phyloP scores from a whole-genome alignment of 1,140 invertebrate species.

The Globodera ellingtonae region DNA sequence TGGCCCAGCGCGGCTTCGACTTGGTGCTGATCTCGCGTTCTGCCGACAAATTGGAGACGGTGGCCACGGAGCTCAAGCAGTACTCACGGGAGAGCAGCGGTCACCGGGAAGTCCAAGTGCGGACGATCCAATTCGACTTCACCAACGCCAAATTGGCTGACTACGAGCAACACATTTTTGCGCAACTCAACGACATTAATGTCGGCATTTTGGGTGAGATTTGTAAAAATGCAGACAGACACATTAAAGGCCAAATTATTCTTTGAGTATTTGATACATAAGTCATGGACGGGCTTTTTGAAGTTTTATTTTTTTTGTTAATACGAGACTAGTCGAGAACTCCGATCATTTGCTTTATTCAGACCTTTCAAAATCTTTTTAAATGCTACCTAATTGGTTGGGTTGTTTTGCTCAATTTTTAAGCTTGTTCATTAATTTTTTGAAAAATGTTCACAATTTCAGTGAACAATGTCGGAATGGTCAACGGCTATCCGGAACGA shows the following conservation, averaged over 20 bases:
- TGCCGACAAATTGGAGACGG: conserved; percentile 50
- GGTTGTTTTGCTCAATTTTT: no score
- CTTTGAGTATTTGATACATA: no score
- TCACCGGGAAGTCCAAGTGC: conserved; percentile 38
- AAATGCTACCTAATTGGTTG: background rate
- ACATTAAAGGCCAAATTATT: no score
- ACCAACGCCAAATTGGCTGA: conserved; percentile 42
- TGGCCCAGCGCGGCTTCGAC: conserved; percentile 57
- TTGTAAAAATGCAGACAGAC: no score
- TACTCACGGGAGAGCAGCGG: background rate
- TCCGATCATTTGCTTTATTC: no score
- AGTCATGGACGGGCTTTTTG: no score
- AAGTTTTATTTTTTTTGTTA: no score
- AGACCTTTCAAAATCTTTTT: background rate
- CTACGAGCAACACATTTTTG: conserved; percentile 37
- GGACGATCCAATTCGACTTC: conserved; percentile 55
- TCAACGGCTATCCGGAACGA: conserved; percentile 44
- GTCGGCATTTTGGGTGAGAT: conserved; percentile 42
- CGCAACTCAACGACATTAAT: conserved; percentile 30
- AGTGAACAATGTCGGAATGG: conserved; percentile 51
- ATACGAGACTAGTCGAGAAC: no score
- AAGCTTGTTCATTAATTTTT: background rate
- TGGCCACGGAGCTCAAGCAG: conserved; percentile 49
- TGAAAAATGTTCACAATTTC: conserved; percentile 8
- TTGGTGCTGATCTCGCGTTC: conserved; percentile 56